Evolutionary conservation across 2,888 invertebrate species (phyloP).

Genomic region (Polymixis flavicincta): DNA sequence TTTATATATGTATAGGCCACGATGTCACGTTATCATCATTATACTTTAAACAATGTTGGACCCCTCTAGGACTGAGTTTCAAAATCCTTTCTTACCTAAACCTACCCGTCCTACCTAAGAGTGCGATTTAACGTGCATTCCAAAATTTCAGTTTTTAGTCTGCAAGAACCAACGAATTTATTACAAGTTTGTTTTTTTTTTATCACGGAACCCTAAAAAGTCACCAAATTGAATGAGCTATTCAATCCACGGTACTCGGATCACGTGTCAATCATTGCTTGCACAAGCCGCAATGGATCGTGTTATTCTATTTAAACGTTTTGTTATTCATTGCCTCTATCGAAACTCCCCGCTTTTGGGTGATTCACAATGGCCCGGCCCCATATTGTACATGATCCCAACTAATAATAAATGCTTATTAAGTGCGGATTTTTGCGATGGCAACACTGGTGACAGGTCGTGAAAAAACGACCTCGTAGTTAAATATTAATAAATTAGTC

Average conservation of each 20-base stretch:
- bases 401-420: slow-evolving; percentile 74
- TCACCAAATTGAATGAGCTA: slow-evolving; percentile 77
- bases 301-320: slow-evolving; percentile 87
- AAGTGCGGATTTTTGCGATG: too few relatives aligned
- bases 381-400: slow-evolving; percentile 77
- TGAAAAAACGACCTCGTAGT: too few relatives aligned
- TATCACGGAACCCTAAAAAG: slow-evolving; percentile 60
- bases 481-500: too few relatives aligned
- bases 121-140: background rate
- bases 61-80: background rate
- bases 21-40: background rate
- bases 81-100: background rate
- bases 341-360: slow-evolving; percentile 79
- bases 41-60: slow-evolving; percentile 1
- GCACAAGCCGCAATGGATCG: slow-evolving; percentile 82
- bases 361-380: slow-evolving; percentile 76
- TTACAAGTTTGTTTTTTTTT: background rate
- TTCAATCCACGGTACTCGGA: slow-evolving; percentile 81
- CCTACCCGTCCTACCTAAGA: background rate
- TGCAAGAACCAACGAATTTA: background rate
- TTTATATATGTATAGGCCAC: background rate
- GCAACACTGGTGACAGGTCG: too few relatives aligned
- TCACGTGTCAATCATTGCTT: slow-evolving; percentile 89
- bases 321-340: slow-evolving; percentile 88
- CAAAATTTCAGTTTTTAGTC: background rate